A percentile compares a stretch with the other conserved stretches of the same genome.
phyloP scores from a whole-genome alignment of 2,888 invertebrate species.

The Leucania comma region DNA sequence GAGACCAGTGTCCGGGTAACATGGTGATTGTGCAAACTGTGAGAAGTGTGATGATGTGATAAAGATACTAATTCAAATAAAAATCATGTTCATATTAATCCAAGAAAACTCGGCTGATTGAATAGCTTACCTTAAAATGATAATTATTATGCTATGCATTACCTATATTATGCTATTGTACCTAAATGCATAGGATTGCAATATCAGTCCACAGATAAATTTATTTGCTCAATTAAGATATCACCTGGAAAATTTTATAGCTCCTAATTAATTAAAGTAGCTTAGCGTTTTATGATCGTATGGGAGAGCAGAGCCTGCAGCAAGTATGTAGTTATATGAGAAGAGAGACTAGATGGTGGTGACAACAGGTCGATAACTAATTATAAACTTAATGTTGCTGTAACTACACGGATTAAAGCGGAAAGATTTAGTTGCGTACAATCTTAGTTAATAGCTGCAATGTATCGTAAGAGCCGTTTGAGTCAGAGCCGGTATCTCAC shows the following conservation, averaged over 20 bases:
- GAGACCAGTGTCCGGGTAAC: constrained; percentile 24
- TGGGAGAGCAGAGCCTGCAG: not conserved
- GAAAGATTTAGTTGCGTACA: not conserved
- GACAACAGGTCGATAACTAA: not conserved
- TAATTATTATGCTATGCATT: not conserved
- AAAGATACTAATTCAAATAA: not conserved
- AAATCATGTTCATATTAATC: not conserved
- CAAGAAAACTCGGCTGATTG: no score
- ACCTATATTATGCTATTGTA: not conserved
- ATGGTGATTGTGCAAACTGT: constrained; percentile 23
- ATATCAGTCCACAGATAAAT: not conserved
- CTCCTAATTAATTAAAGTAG: not conserved
- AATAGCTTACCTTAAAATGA: not conserved
- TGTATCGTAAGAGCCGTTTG: not conserved
- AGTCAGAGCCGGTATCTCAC: constrained; percentile 14
- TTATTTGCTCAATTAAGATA: not conserved
- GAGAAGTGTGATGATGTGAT: constrained; percentile 11
- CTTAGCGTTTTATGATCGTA: no score
- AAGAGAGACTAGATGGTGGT: not conserved
- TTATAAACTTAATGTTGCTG: not conserved
- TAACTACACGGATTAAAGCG: not conserved
- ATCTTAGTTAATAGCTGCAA: constrained; percentile 11
- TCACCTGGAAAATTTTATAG: no score
- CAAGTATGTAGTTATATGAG: not conserved
- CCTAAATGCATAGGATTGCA: not conserved